Conservation (phyloP, 2,888 invertebrate genomes). For the Apoda limacodes region DNA sequence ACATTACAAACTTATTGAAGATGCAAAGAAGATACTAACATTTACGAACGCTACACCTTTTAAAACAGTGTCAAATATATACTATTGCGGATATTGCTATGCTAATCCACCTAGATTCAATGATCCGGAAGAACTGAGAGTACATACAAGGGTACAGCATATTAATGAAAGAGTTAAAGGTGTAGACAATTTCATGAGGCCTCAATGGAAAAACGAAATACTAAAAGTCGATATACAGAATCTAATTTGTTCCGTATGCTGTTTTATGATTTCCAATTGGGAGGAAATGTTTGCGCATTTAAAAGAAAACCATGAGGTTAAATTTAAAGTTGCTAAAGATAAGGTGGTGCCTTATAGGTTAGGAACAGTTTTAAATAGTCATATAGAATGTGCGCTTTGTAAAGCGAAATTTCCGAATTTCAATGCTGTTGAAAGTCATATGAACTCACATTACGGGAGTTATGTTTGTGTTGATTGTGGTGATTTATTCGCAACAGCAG, state of each 20-base stretch:
- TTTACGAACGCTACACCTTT: constrained; percentile 43
- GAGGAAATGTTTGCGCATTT: constrained; percentile 38
- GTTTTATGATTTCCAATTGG: constrained; percentile 27
- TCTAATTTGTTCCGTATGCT: constrained; percentile 33
- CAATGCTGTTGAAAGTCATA: constrained; percentile 36
- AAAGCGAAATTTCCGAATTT: constrained; percentile 26
- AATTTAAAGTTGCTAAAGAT: constrained; percentile 30
- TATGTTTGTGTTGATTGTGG: constrained; percentile 45
- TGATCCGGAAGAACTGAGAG: constrained; percentile 29
- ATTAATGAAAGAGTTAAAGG: constrained; percentile 18
- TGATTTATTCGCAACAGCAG: constrained; percentile 30
- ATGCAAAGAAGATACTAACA: constrained; percentile 31
- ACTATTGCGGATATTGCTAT: constrained; percentile 39
- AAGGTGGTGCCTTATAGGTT: constrained; percentile 36
- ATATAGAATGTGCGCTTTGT: constrained; percentile 39
- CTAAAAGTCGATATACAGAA: constrained; percentile 37
- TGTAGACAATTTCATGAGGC: constrained; percentile 34
- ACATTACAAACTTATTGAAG: constrained; percentile 28
- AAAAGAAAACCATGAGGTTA: constrained; percentile 24
- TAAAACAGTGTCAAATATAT: constrained; percentile 27
- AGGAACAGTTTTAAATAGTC: constrained; percentile 12
- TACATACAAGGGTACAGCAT: constrained; percentile 31
- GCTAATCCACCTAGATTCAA: constrained; percentile 26
- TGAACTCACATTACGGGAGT: constrained; percentile 47
- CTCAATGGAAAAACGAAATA: constrained; percentile 35